Conservation (phyloP, 37 sponge, comb jelly and placozoan genomes). For the Chondrosia reniformis region DNA sequence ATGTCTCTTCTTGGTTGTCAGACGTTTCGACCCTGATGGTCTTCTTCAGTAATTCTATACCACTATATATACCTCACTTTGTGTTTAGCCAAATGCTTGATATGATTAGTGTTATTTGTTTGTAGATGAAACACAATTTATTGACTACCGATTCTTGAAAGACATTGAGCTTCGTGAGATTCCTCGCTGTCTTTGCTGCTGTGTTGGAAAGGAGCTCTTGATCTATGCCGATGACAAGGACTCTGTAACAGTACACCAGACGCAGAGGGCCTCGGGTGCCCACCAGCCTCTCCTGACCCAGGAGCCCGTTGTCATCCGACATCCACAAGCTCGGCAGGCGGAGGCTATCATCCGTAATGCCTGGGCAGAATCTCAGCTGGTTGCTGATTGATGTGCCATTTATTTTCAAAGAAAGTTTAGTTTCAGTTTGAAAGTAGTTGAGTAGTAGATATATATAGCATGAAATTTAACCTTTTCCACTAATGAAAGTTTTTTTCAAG, state of each 20-base stretch:
- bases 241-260: constrained; percentile 5
- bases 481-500: too few relatives aligned
- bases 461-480: too few relatives aligned
- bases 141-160: constrained; percentile 87
- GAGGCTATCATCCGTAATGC: constrained; percentile 78
- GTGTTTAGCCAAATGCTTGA: background rate
- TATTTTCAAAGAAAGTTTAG: too few relatives aligned
- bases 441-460: too few relatives aligned
- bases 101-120: background rate
- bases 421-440: too few relatives aligned
- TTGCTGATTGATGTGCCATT: constrained; percentile 50
- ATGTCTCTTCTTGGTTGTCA: too few relatives aligned
- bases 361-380: constrained; percentile 78
- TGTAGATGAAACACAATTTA: constrained; percentile 70
- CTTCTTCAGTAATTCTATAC: too few relatives aligned
- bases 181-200: constrained; percentile 76
- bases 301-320: constrained; percentile 69
- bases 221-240: constrained; percentile 90
- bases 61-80: too few relatives aligned
- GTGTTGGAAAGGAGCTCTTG: constrained; percentile 68
- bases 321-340: constrained; percentile 61
- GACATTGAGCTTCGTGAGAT: constrained; percentile 70
- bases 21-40: too few relatives aligned
- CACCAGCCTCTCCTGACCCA: background rate
- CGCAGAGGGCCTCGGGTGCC: background rate